These are phyloP conservation scores for Nemotelus nigrinus DNA, from an alignment of 2,888 invertebrate species.

Conservation along the genomic window DNA sequence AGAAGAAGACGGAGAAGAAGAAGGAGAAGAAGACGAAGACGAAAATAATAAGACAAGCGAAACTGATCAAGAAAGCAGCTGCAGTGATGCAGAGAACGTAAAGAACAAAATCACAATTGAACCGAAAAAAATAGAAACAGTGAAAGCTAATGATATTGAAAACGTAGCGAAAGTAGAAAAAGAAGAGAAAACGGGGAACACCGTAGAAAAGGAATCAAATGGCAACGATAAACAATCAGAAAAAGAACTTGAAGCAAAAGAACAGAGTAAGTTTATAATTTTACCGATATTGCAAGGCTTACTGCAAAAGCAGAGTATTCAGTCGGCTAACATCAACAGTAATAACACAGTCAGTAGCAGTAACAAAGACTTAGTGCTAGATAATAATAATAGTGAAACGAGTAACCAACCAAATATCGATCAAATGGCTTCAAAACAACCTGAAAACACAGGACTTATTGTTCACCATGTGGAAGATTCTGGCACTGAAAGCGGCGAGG, in stretches of 20 bases:
- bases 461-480: conserved; percentile 69
- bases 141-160: not conserved
- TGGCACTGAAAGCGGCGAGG: conserved; percentile 77
- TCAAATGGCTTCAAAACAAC: conserved; percentile 44
- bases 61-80: conserved; percentile 14
- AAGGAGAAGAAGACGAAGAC: conserved; percentile 51
- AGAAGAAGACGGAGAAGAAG: conserved; percentile 63
- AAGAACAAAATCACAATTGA: not conserved
- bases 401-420: not conserved
- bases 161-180: conserved; percentile 37
- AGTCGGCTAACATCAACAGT: conserved; percentile 48
- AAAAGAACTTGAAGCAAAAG: conserved; percentile 51
- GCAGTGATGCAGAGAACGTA: not conserved
- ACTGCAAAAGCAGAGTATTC: conserved; percentile 65
- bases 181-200: conserved; percentile 50
- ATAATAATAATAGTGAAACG: conserved; percentile 43
- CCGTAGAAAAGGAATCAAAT: conserved; percentile 12
- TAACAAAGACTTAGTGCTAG: conserved; percentile 40
- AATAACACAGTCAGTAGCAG: conserved; percentile 47
- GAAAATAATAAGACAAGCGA: not conserved
- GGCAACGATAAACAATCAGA: conserved; percentile 20
- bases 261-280: conserved; percentile 79
- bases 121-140: no score
- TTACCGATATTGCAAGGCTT: conserved; percentile 75
- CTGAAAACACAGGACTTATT: conserved; percentile 53